phyloP scores from a whole-genome alignment of 2,113 vertebrate genomes.

The Melanostigma gelatinosum region DNA sequence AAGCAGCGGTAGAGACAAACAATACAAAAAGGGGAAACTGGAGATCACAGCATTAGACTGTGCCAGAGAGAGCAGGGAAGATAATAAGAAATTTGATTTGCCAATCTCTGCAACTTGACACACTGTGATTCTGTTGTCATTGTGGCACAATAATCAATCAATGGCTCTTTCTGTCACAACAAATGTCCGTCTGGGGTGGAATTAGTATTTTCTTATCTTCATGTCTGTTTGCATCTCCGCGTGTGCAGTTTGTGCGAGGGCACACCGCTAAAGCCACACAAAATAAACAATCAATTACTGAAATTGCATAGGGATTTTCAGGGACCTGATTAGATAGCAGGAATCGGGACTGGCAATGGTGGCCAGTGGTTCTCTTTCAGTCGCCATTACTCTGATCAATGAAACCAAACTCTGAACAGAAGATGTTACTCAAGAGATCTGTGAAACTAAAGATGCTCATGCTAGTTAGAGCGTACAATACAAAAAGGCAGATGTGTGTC shows the following conservation, averaged over 20 bases:
- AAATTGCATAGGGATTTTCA: not conserved
- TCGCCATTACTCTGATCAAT: not conserved
- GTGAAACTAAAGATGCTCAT: not conserved
- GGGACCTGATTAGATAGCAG: not conserved
- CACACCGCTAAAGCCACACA: not conserved
- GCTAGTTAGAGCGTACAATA: not conserved
- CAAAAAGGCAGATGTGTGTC: not conserved
- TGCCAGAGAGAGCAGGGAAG: not conserved
- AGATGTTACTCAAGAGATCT: not conserved
- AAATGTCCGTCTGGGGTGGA: not conserved
- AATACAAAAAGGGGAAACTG: constrained; percentile 47
- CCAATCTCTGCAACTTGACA: constrained; percentile 33
- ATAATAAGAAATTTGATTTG: constrained; percentile 75
- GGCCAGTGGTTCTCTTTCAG: not conserved
- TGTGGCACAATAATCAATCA: constrained; percentile 52
- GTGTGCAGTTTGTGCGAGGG: not conserved
- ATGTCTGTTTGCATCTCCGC: not conserved
- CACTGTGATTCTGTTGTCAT: constrained; percentile 8
- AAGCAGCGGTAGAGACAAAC: constrained; percentile 42
- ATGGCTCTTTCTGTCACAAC: constrained; percentile 44
- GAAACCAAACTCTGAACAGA: not conserved
- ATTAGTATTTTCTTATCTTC: constrained; percentile 5
- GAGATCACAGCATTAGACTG: constrained; percentile 39
- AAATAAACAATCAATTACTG: not conserved
- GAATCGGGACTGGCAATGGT: not conserved